phyloP scores from a whole-genome alignment of 2,888 invertebrate genomes.

The Dryocosmus kuriphilus region DNA sequence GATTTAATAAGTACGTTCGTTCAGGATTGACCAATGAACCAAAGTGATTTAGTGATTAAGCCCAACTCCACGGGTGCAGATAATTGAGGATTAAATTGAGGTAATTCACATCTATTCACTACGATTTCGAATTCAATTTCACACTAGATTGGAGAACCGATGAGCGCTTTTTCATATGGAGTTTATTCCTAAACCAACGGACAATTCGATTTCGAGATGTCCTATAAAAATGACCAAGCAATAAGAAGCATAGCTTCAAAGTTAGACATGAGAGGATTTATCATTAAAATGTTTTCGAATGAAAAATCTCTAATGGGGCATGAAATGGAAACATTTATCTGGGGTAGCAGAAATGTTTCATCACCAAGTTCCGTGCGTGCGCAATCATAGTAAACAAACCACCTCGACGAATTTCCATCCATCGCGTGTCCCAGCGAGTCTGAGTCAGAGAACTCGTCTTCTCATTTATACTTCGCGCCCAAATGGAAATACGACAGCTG shows the following conservation, averaged over 20 bases:
- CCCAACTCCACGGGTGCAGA: conserved; percentile 21
- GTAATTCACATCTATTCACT: not conserved
- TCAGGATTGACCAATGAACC: conserved; percentile 25
- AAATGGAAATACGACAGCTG: not conserved
- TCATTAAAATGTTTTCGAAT: not conserved
- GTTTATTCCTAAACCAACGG: no score
- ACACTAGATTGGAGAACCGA: no score
- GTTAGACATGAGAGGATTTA: no score
- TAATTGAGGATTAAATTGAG: conserved; percentile 35
- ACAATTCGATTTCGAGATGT: no score
- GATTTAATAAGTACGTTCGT: conserved; percentile 20
- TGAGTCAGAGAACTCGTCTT: conserved; percentile 11
- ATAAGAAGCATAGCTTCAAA: no score
- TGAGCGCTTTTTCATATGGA: no score
- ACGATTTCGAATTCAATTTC: not conserved
- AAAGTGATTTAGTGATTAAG: conserved; percentile 23
- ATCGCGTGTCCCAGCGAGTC: conserved; percentile 7
- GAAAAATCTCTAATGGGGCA: not conserved
- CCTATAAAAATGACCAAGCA: no score
- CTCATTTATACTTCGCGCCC: not conserved
- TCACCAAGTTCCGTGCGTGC: conserved; percentile 3
- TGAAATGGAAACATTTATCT: conserved; percentile 2
- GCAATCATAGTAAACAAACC: conserved; percentile 43
- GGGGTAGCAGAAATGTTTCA: conserved; percentile 13
- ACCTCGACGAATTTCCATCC: conserved; percentile 25